These are phyloP conservation scores for Menidia menidia DNA, from an alignment of 2,797 vertebrate species.

Conservation along the genomic window DNA sequence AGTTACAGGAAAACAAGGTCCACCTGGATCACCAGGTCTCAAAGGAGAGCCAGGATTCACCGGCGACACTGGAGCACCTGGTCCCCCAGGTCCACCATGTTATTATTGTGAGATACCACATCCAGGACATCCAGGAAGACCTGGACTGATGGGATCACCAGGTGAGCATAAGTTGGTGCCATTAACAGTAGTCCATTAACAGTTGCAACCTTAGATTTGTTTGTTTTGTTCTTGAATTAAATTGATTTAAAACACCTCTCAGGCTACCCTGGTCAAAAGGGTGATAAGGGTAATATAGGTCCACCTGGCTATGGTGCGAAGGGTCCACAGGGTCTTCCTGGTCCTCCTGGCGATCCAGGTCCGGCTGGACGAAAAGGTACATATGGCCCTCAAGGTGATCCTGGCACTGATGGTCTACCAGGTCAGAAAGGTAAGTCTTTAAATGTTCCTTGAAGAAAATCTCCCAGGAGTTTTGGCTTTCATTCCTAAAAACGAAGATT, in stretches of 20 bases:
- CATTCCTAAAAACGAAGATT: not conserved
- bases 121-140: constrained; percentile 54
- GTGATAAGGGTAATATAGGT: constrained; percentile 59
- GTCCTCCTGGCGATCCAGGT: constrained; percentile 54
- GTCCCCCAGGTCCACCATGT: constrained; percentile 51
- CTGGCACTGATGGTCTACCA: constrained; percentile 34
- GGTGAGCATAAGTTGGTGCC: constrained; percentile 36
- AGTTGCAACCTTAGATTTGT: not conserved
- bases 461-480: not conserved
- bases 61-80: constrained; percentile 61
- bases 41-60: constrained; percentile 59
- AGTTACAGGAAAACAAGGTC: constrained; percentile 59
- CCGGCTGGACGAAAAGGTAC: constrained; percentile 48
- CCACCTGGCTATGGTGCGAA: constrained; percentile 48
- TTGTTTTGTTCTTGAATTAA: not conserved
- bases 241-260: constrained; percentile 1
- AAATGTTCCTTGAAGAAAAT: not conserved
- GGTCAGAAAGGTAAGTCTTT: constrained; percentile 67
- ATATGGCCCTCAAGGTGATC: constrained; percentile 46
- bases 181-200: not conserved
- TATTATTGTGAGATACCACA: constrained; percentile 33
- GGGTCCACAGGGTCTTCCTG: constrained; percentile 59
- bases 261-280: constrained; percentile 64
- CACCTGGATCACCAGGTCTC: constrained; percentile 42
- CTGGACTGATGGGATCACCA: constrained; percentile 44